Evolutionary conservation across 2,113 vertebrate species (phyloP), one percentile per base, ranked within the genome.

Genomic region (Puntigrus tetrazona): DNA sequence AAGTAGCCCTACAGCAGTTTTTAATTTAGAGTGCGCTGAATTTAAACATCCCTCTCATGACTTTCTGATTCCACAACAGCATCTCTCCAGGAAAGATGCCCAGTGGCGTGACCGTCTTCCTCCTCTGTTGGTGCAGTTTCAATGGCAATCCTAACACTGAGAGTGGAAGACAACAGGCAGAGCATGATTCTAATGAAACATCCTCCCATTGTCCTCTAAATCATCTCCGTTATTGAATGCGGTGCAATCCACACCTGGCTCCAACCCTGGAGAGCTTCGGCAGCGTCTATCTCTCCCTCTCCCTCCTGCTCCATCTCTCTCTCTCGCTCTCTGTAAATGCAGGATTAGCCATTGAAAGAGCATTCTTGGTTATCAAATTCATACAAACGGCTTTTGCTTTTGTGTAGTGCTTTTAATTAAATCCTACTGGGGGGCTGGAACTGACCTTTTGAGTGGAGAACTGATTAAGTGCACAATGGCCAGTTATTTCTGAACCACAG

Each of bases 381-480:
- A 90, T 92, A 93, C 87, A 94, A 93, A 93, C 94, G 92, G 93
- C 94, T 72, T 78, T 76, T 94, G 82, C 88, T 94, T 94, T 95
- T 94, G 95, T 94, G 93, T 93, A 92, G 91, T 91, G 94, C 95
- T 96, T 96, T 96, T 87, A 96, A 96, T 97, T 96, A 89, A 89
- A 89, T 94, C 93, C 93, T 94, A 88, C 88, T 91, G 92, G 80
- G 85, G 13, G 91, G 91, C 94, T 91, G 90, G 88, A 80, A 88
- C 92, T 95, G 95, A 96, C 95, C 95, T 94, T 94, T 95, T 93
- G 91, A 94, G 92, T 91, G 90, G 90, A 69, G 84, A 82, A 93
- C 94, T 93, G 96, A 95, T 96, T 96, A 96, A 91, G 94, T 91
- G 87, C 92, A 96, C 92, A 95, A 96, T 95, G 94, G 94, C 91